These are phyloP conservation scores for Sylvia borin DNA, from an alignment of 2,797 vertebrate genomes.

Conservation along the genomic window DNA sequence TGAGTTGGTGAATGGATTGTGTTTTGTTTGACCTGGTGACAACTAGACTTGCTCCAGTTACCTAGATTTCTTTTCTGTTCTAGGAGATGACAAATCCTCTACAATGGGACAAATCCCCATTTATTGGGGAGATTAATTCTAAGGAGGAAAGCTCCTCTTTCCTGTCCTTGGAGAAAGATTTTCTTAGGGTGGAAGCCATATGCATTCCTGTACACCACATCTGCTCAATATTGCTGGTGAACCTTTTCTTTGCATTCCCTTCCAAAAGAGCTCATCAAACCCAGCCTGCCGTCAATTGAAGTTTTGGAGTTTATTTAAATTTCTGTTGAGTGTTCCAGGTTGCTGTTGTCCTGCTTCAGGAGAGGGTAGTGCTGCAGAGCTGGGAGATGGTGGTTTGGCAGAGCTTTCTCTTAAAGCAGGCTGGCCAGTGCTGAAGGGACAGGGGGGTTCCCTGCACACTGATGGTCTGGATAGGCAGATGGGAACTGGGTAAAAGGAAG, in stretches of 20 bases:
- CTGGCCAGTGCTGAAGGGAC: neutral
- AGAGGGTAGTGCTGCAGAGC: neutral
- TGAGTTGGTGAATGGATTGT: neutral
- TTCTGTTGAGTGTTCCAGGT: neutral
- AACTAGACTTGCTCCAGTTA: neutral
- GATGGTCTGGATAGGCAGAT: neutral
- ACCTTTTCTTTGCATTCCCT: neutral
- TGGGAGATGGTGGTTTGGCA: neutral
- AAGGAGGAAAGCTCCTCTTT: neutral
- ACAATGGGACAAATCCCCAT: neutral
- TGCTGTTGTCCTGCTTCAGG: neutral
- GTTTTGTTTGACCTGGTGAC: neutral
- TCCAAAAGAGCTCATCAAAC: neutral
- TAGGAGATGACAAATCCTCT: neutral
- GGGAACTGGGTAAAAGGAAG: neutral
- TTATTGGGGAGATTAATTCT: neutral
- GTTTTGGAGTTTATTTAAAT: neutral
- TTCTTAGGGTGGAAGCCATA: neutral
- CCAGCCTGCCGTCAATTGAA: neutral
- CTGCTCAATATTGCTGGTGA: neutral
- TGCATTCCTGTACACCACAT: neutral
- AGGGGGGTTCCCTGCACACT: neutral
- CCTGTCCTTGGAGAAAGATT: neutral
- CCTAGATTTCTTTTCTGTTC: neutral
- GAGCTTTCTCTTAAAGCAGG: neutral